Evolutionary conservation across 2,888 invertebrate species (phyloP), one percentile per base, ranked within the genome.

Genomic region (Panzeria rudis): DNA sequence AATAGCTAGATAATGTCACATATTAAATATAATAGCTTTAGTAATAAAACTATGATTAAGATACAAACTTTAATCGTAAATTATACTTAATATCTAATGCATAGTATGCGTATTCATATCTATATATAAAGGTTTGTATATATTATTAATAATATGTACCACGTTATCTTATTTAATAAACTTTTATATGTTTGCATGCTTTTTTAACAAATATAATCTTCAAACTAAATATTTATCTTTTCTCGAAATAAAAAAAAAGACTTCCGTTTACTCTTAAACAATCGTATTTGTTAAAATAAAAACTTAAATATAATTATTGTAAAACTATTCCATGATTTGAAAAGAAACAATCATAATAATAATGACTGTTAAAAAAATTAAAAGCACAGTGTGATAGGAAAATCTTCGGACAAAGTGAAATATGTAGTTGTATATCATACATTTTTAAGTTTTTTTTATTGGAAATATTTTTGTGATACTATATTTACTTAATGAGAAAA

Each of bases 91-190:
- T 25, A 38, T 23, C 32, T 35, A 68, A 69, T 52, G 13, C 13
- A 15, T 1, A 15, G 9, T 56, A 5, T 25, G 6, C 6, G 15
- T 15, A 0, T 56, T 8, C 7, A 6, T n/a, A 29, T 6, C 2
- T 56, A 1, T n/a, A 29, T 7, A 29, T 56, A 56, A 3, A n/a
- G 8, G n/a, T n/a, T 6, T 54, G 15, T 56, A 25, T 20, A 41
- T 52, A 11, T 44, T 5, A n/a, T 23, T 17, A 32, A n/a, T 41
- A 61, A 3, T 44, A 17, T 72, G 44, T n/a, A n/a, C n/a, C n/a
- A 72, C 54, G 20, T 80, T 62, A 80, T 80, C 66, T 62, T 32
- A 38, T 79, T 66, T 59, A 35, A 38, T 25, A 68, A 44, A 17
- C 5, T 47, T 72, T 64, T 44, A 52, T 50, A 50, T 71, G 54